These are phyloP conservation scores for Drosophila watanabei DNA, from an alignment of 1,140 invertebrate species.

Conservation along the genomic window DNA sequence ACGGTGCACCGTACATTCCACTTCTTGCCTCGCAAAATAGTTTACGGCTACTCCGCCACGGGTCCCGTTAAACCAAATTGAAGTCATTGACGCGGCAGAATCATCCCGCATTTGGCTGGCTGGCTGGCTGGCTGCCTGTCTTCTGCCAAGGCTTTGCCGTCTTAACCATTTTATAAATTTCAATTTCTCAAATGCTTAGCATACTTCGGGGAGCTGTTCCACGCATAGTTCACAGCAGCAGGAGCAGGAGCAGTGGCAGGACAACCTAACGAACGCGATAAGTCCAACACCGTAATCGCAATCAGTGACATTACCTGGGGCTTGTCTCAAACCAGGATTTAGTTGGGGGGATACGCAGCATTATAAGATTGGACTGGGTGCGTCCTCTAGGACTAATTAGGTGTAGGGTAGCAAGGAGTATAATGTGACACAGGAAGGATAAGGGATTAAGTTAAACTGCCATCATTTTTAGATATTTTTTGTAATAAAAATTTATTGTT, in stretches of 20 bases:
- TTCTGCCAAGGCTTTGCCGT: constrained; percentile 12
- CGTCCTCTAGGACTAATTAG: constrained; percentile 21
- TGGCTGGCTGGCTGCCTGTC: constrained; percentile 28
- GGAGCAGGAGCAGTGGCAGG: neutral
- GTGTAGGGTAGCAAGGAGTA: neutral
- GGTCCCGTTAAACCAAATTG: constrained; percentile 75
- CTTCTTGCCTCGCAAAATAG: constrained; percentile 25
- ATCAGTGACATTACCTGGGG: constrained; percentile 70
- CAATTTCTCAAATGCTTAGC: constrained; percentile 81
- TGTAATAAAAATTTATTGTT: too few species aligned
- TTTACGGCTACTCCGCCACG: constrained; percentile 27
- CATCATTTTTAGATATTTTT: neutral
- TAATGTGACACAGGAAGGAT: neutral
- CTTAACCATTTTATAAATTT: constrained; percentile 73
- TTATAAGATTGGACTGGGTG: constrained; percentile 35
- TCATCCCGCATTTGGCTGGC: constrained; percentile 63
- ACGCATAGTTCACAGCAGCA: constrained; percentile 40
- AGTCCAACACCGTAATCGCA: constrained; percentile 54
- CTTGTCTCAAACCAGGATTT: constrained; percentile 18
- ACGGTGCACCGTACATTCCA: neutral
- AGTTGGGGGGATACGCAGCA: constrained; percentile 9
- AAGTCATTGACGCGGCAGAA: constrained; percentile 78
- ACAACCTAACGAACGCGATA: constrained; percentile 17
- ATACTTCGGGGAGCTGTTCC: constrained; percentile 60
- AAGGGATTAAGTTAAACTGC: neutral